Evolutionary conservation across 2,888 invertebrate genomes (phyloP), one percentile per base, ranked within the genome.

Genomic region (Sphaerophoria rueppellii): DNA sequence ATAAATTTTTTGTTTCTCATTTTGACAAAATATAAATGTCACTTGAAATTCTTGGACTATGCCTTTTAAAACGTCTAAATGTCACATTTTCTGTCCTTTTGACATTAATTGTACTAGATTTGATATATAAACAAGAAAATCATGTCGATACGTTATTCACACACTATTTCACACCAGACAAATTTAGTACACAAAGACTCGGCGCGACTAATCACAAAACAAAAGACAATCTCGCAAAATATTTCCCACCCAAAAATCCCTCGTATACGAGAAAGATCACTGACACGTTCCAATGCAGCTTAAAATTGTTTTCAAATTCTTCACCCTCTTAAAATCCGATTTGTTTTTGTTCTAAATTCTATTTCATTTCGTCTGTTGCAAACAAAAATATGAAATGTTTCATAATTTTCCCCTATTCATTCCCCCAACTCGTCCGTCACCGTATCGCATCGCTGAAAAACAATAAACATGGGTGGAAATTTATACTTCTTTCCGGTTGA

Each of bases 401-500:
- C 46, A 58, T 46, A 70, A 70, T 57, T 57, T 57, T 70, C 48
- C 35, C 57, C 43, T 43, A 43, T 43, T 43, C 24, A 54, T n/a
- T 14, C 35, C 4, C 14, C 14, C 1, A 24, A 54, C 12, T 12
- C 24, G 4, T 12, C 43, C 9, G 6, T 43, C 43, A 43, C 4
- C 6, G 43, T 24, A 24, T 24, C 24, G 24, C 24, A 2, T 24
- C 24, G 24, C 24, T 24, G 4, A 14, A 52, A 50, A 55, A 55
- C n/a, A 57, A 57, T 14, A 57, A 57, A 16, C 16, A 37, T 58
- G 58, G 58, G 58, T 58, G 37, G 34, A 16, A 40, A 24, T 79
- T 83, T 79, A 67, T 67, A 79, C 71, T 79, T 57, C 75, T 76
- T 79, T 24, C 75, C 83, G 83, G 71, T 75, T 76, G 79, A 83